phyloP scores from a whole-genome alignment of 2,113 vertebrate species.

The Psettodes erumei region DNA sequence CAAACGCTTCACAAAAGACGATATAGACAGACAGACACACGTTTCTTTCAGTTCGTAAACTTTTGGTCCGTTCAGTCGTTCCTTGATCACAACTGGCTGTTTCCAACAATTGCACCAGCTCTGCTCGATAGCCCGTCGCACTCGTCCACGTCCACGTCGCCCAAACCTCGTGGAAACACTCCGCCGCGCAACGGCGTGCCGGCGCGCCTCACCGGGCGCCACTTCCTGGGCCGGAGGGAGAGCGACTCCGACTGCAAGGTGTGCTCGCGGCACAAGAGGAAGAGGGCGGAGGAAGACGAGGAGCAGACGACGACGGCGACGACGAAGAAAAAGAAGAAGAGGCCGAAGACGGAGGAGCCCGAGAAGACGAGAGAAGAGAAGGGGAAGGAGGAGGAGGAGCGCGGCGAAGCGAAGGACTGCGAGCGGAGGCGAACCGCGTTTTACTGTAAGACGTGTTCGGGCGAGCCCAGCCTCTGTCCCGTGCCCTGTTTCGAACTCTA shows the following conservation, averaged over 20 bases:
- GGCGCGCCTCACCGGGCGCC: constrained; percentile 69
- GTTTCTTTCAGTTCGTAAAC: neutral
- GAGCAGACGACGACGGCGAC: constrained; percentile 1
- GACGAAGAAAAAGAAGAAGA: neutral
- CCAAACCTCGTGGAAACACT: constrained; percentile 47
- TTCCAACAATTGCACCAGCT: constrained; percentile 71
- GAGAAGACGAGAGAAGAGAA: constrained; percentile 6
- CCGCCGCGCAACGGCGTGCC: constrained; percentile 46
- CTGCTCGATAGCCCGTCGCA: constrained; percentile 55
- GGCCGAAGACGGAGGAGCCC: neutral
- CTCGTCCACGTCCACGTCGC: constrained; percentile 38
- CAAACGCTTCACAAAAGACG: neutral
- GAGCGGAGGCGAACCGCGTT: constrained; percentile 45
- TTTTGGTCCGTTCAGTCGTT: constrained; percentile 27
- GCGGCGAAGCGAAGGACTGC: constrained; percentile 19
- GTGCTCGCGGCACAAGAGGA: constrained; percentile 65
- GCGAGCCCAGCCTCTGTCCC: constrained; percentile 74
- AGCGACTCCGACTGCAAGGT: constrained; percentile 64
- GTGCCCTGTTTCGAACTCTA: constrained; percentile 79
- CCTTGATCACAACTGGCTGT: constrained; percentile 65
- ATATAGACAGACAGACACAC: neutral
- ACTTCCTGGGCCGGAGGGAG: constrained; percentile 69
- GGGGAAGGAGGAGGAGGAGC: constrained; percentile 7
- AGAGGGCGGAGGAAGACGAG: constrained; percentile 47
- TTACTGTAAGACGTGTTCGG: constrained; percentile 76